Evolutionary conservation across 2,113 vertebrate genomes (phyloP).

Genomic region (Mobula hypostoma): DNA sequence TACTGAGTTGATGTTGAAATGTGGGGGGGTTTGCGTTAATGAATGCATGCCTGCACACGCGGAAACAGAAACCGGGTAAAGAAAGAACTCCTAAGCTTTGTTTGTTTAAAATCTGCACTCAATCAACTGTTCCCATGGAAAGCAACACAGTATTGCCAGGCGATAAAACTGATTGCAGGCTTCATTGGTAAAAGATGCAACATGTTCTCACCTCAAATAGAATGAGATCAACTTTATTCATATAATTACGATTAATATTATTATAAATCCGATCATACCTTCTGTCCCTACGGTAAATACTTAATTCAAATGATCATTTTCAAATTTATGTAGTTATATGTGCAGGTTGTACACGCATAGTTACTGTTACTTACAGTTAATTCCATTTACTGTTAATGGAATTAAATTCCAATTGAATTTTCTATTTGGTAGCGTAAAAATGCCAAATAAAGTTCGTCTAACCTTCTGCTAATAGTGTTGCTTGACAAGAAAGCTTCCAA

Average conservation of each 20-base stretch:
- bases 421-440: neutral
- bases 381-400: neutral
- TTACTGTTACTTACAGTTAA: neutral
- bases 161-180: neutral
- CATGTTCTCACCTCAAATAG: too few species aligned
- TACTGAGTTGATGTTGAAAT: constrained; percentile 46
- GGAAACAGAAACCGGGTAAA: constrained; percentile 63
- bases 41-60: constrained; percentile 75
- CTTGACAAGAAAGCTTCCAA: neutral
- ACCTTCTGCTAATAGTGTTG: neutral
- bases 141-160: constrained; percentile 31
- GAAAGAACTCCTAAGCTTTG: constrained; percentile 42
- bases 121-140: constrained; percentile 46
- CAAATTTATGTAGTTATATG: neutral
- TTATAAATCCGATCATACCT: neutral
- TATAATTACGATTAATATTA: too few species aligned
- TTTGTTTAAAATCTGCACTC: constrained; percentile 44
- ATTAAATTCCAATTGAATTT: neutral
- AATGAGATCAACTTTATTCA: too few species aligned
- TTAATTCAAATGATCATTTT: neutral
- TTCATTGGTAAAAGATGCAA: neutral
- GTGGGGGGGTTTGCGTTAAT: constrained; percentile 65
- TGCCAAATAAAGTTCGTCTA: neutral
- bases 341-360: too few species aligned
- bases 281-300: neutral